phyloP scores from a whole-genome alignment of 2,888 invertebrate genomes.

The Molorchus minor region DNA sequence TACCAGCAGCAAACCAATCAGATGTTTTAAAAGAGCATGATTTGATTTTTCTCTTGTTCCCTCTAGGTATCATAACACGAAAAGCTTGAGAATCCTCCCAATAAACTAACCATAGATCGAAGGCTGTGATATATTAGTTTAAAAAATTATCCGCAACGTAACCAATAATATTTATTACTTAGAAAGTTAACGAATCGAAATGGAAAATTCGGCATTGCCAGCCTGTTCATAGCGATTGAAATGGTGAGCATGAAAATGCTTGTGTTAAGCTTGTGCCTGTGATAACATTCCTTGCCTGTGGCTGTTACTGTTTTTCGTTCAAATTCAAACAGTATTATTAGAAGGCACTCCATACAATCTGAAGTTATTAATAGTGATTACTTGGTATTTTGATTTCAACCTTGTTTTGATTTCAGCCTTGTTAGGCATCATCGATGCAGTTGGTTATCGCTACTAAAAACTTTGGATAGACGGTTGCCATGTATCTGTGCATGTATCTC shows the following conservation, averaged over 20 bases:
- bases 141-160: constrained; percentile 20
- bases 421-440: too few relatives aligned
- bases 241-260: constrained; percentile 54
- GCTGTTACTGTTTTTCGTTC: too few relatives aligned
- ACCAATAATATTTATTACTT: constrained; percentile 34
- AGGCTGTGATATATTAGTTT: constrained; percentile 52
- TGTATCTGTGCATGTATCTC: too few relatives aligned
- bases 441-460: too few relatives aligned
- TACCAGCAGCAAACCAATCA: neutral
- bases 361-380: too few relatives aligned
- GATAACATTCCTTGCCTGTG: too few relatives aligned
- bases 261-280: constrained; percentile 26
- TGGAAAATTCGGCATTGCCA: constrained; percentile 51
- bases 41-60: constrained; percentile 37
- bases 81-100: constrained; percentile 46
- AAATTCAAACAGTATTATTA: too few relatives aligned
- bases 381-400: too few relatives aligned
- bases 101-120: constrained; percentile 52
- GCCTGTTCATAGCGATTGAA: constrained; percentile 34
- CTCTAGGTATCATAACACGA: constrained; percentile 50
- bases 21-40: constrained; percentile 14
- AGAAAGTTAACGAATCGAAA: constrained; percentile 47
- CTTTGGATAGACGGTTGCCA: too few relatives aligned
- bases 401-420: too few relatives aligned
- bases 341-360: too few relatives aligned